These are phyloP conservation scores for Microcebus ravelobensis DNA, from an alignment of 2,113 vertebrate species.

Conservation along the genomic window DNA sequence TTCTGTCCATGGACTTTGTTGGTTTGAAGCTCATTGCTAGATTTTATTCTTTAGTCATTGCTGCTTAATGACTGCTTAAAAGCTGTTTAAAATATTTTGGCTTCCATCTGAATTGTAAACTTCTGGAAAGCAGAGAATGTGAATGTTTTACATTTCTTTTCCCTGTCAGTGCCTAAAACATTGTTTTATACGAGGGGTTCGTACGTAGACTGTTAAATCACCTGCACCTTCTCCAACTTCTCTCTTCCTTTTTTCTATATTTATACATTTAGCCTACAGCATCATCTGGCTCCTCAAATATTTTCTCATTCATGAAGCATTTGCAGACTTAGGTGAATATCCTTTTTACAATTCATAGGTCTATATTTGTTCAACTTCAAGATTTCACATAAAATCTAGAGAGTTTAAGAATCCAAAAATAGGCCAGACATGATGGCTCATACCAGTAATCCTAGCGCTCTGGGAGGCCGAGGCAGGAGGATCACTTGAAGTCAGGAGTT, in stretches of 20 bases:
- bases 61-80: not conserved
- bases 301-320: not conserved
- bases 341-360: not conserved
- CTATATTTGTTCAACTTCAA: not conserved
- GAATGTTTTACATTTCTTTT: not conserved
- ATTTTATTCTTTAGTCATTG: not conserved
- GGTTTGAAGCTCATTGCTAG: not conserved
- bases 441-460: no score
- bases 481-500: no score
- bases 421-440: no score
- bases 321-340: not conserved
- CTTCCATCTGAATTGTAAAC: not conserved
- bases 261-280: not conserved
- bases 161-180: not conserved
- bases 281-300: not conserved
- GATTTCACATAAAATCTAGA: not conserved
- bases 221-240: not conserved
- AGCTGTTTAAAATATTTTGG: not conserved
- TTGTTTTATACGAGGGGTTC: not conserved
- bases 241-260: not conserved
- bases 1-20: not conserved
- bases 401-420: slow-evolving; percentile 1
- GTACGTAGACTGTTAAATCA: not conserved
- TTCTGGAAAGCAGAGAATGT: not conserved
- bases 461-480: no score